Percentiles rank a stretch among this genome's conserved stretches.
Evolutionary conservation across 2,797 vertebrate species (phyloP).

Genomic region (Lithobates pipiens): DNA sequence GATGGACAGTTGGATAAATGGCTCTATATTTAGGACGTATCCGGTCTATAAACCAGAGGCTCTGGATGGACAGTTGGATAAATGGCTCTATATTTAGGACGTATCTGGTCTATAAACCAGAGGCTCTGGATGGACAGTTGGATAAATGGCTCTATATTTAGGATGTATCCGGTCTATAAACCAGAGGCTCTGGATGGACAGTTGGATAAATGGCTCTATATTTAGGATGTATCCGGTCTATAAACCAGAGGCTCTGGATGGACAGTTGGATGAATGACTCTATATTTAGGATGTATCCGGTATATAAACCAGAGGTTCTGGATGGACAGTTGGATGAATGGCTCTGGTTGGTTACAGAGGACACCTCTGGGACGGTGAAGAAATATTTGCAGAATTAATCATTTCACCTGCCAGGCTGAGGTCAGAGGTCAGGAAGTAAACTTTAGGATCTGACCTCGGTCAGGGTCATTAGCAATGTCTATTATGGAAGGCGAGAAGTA

Average conservation of each 20-base stretch:
- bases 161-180: too few species aligned
- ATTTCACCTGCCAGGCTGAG: neutral
- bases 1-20: too few species aligned
- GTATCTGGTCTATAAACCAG: too few species aligned
- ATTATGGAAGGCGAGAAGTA: neutral
- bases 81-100: too few species aligned
- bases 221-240: too few species aligned
- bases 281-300: too few species aligned
- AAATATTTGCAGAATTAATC: neutral
- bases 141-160: neutral
- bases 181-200: neutral
- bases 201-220: neutral
- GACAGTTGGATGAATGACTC: neutral
- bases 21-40: too few species aligned
- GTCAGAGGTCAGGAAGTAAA: neutral
- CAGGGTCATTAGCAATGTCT: constrained; percentile 21
- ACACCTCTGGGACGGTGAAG: neutral
- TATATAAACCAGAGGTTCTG: too few species aligned
- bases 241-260: too few species aligned
- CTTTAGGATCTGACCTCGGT: neutral
- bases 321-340: neutral
- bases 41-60: too few species aligned
- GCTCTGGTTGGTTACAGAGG: too few species aligned
- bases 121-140: neutral
- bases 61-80: neutral